Evolutionary conservation across 2,888 invertebrate genomes (phyloP).

Genomic region (Meta bourneti): DNA sequence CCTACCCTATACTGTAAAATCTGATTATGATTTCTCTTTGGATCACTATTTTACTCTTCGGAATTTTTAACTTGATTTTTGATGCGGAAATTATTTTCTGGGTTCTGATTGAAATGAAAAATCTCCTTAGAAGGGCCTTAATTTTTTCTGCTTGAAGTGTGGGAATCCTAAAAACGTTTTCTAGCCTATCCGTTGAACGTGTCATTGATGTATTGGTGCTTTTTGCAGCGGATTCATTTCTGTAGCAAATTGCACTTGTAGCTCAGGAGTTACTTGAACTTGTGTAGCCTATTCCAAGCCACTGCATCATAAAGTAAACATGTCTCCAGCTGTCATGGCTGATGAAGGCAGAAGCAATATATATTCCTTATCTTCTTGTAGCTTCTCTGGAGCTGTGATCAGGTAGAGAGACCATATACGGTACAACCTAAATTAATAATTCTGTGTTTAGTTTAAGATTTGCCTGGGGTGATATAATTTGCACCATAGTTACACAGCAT

Average conservation of each 20-base stretch:
- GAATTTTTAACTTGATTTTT: too few species aligned
- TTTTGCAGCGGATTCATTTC: neutral
- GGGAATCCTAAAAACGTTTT: neutral
- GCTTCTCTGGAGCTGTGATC: constrained; percentile 53
- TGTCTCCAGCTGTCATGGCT: constrained; percentile 55
- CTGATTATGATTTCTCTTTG: too few species aligned
- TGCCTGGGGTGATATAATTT: too few species aligned
- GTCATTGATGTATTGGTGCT: constrained; percentile 4
- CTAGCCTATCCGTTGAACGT: neutral
- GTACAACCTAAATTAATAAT: neutral
- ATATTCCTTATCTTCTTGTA: constrained; percentile 74
- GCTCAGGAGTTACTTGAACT: constrained; percentile 41
- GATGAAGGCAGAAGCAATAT: constrained; percentile 49
- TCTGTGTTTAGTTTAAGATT: too few species aligned
- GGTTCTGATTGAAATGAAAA: neutral
- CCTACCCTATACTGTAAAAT: too few species aligned
- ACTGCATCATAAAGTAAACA: constrained; percentile 60
- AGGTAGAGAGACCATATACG: constrained; percentile 70
- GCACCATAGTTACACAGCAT: too few species aligned
- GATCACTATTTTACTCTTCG: too few species aligned
- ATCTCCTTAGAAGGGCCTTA: neutral
- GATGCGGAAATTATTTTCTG: too few species aligned
- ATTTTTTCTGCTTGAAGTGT: constrained; percentile 35
- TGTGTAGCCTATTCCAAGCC: constrained; percentile 53
- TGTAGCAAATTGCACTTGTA: constrained; percentile 31